Evolutionary conservation across 2,888 invertebrate species (phyloP).

Genomic region (Lasioglossum zephyrum): DNA sequence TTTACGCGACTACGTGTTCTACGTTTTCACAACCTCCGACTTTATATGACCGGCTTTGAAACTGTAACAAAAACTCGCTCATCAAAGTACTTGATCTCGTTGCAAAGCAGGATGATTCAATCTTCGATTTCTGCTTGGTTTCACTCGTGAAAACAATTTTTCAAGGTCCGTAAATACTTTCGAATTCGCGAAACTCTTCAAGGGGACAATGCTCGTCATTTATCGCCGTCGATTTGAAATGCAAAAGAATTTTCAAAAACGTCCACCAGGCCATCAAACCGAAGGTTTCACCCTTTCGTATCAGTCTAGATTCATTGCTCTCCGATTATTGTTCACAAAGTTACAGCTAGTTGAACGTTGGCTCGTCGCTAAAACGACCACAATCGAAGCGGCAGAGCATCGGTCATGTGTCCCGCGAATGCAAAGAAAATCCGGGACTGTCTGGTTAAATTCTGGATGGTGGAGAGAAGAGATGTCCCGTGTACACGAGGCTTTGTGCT

Average conservation of each 20-base stretch:
- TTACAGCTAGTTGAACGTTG: neutral
- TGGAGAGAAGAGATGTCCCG: neutral
- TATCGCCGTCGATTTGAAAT: neutral
- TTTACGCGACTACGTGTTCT: neutral
- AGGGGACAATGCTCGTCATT: neutral
- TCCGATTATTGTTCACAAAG: neutral
- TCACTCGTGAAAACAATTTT: neutral
- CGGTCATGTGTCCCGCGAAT: neutral
- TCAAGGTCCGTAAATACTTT: neutral
- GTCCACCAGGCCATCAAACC: fast-evolving
- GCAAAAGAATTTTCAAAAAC: neutral
- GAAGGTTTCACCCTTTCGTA: neutral
- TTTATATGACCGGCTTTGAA: neutral
- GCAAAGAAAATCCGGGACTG: neutral
- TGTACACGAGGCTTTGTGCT: slow-evolving; percentile 48
- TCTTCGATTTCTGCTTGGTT: neutral
- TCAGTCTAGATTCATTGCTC: neutral
- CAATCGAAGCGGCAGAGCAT: neutral
- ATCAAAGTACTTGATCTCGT: neutral
- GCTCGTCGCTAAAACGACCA: neutral
- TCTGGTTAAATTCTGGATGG: slow-evolving; percentile 22
- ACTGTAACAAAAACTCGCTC: neutral
- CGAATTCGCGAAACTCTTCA: neutral
- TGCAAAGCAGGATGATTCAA: neutral
- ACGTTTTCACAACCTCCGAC: no score